These are phyloP conservation scores for Chironomus striatipennis DNA, from an alignment of 1,140 invertebrate genomes.

Conservation along the genomic window DNA sequence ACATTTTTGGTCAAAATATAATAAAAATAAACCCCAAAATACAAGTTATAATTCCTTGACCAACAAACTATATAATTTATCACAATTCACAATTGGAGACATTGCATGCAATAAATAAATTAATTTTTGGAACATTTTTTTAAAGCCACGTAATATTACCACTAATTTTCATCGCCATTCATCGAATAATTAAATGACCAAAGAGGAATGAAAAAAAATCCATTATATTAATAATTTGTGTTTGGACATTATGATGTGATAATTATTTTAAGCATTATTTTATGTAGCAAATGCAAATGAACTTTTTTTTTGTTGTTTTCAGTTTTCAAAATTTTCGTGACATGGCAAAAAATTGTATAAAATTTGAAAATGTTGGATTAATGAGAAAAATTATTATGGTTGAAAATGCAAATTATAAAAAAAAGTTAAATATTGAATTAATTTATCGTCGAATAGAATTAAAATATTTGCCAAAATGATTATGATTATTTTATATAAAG, in stretches of 20 bases:
- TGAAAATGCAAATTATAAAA: neutral
- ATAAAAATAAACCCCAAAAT: too few relatives aligned
- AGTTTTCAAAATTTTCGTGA: neutral
- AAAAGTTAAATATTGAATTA: neutral
- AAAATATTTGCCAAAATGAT: too few relatives aligned
- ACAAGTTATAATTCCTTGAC: too few relatives aligned
- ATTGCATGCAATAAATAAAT: too few relatives aligned
- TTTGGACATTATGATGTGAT: neutral
- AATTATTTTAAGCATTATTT: neutral
- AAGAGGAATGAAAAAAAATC: neutral
- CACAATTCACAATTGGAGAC: too few relatives aligned
- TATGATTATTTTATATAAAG: too few relatives aligned
- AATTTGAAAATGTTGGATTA: neutral
- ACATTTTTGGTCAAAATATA: too few relatives aligned
- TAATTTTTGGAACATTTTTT: too few relatives aligned
- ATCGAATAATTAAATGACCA: neutral
- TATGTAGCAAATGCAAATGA: neutral
- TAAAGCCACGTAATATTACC: neutral
- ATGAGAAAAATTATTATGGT: neutral
- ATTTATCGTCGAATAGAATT: too few relatives aligned
- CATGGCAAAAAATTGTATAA: neutral
- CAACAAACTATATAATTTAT: too few relatives aligned
- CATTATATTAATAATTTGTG: neutral
- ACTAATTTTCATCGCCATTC: constrained; percentile 8
- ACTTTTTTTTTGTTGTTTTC: too few relatives aligned